Evolutionary conservation across 2,113 vertebrate genomes (phyloP), one percentile per base, ranked within the genome.

Genomic region (Pelodiscus sinensis): DNA sequence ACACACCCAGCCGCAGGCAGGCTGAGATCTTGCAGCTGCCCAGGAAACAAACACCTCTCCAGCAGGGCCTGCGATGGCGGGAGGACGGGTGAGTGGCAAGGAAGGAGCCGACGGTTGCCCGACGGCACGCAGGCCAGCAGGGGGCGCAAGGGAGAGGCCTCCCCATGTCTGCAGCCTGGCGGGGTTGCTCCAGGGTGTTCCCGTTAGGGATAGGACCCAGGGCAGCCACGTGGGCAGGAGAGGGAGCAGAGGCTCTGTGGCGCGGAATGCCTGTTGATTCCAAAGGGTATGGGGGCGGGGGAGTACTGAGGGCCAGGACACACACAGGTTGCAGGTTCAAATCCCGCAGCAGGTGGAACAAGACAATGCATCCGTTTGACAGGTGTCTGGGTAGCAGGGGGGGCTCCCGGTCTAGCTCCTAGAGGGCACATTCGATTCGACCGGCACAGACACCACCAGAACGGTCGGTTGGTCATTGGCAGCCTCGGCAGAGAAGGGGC

Each of bases 41-140:
- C 25, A 3, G 21, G 68, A 86, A 77, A n/a, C 38, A 44, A 78
- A 8, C 18, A 3, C 29, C 52, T 79, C 54, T 52, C 44, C 21
- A 75, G 38, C n/a, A 7, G 22, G 71, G 22, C 13, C 35, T 24
- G 35, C 22, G 22, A 44, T 68, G 62, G 62, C 8, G 31, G 65
- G n/a, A 19, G n/a, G 18, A 19, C 18, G 8, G 65, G 9, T 3
- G 16, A 15, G 6, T 8, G 24, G 73, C 35, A 50, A 92, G 94
- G 85, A 81, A 78, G 22, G 82, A 83, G 0, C 5, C 79, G 56
- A 50, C 88, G 91, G n/a, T 90, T 60, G 77, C 82, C 31, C 86
- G 93, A 82, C 82, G 92, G 92, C 85, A 86, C 91, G 91, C 1
- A 85, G 93, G 93, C 91, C 29, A 14, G 25, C 65, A 9, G 58